phyloP scores from a whole-genome alignment of 2,113 vertebrate species.

The Callaeas wilsoni region DNA sequence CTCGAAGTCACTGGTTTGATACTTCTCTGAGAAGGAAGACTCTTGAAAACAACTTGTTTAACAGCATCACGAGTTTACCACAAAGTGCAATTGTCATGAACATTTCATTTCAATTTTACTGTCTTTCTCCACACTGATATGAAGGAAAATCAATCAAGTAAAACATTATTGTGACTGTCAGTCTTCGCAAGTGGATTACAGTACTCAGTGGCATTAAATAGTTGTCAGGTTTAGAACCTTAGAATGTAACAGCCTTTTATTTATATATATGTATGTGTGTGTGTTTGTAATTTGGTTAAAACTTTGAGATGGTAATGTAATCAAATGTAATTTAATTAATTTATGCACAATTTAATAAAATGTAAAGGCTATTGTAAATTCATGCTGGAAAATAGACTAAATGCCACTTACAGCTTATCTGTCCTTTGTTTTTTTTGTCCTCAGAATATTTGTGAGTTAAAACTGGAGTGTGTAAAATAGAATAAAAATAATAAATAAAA shows the following conservation, averaged over 20 bases:
- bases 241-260: not conserved
- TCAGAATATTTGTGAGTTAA: not conserved
- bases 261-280: not conserved
- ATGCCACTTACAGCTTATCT: not conserved
- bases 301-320: not conserved
- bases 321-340: not conserved
- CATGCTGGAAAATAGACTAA: not conserved
- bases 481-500: not conserved
- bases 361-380: slow-evolving; percentile 15
- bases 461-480: not conserved
- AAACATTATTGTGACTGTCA: not conserved
- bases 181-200: not conserved
- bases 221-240: not conserved
- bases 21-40: not conserved
- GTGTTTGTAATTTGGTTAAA: not conserved
- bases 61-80: not conserved
- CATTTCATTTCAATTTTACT: not conserved
- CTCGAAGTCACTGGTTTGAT: not conserved
- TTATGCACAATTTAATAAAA: not conserved
- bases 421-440: not conserved
- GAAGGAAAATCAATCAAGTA: not conserved
- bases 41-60: not conserved
- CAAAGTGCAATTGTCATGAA: not conserved
- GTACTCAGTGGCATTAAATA: not conserved
- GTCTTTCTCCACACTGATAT: not conserved